phyloP scores from a whole-genome alignment of 2,797 vertebrate species.

The Pangasius larnaudii region DNA sequence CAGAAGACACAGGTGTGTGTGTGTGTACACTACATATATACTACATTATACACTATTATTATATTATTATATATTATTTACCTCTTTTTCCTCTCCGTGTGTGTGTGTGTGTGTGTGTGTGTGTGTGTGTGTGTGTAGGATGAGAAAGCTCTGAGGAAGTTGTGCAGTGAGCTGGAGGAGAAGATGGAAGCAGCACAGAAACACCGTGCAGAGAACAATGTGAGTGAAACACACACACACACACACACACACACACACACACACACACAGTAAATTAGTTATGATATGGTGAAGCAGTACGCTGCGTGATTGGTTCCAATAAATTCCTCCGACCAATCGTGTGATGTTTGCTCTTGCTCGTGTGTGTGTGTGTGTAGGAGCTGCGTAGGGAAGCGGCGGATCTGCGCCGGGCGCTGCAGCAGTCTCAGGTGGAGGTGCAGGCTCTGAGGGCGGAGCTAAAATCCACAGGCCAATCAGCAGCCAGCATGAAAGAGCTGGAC shows the following conservation, averaged over 20 bases:
- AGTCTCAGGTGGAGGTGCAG: constrained; percentile 69
- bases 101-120: constrained; percentile 6
- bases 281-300: neutral
- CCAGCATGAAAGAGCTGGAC: constrained; percentile 63
- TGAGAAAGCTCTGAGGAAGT: constrained; percentile 67
- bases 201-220: constrained; percentile 70
- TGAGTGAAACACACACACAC: constrained; percentile 55
- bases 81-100: neutral
- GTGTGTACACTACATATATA: neutral
- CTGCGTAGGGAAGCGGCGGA: constrained; percentile 68
- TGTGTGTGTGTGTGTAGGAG: constrained; percentile 64
- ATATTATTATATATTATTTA: neutral
- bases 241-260: neutral
- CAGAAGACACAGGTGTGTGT: constrained; percentile 82
- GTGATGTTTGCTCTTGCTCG: neutral
- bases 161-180: constrained; percentile 70
- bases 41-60: neutral
- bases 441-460: constrained; percentile 69
- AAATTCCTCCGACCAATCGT: neutral
- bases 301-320: neutral
- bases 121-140: constrained; percentile 58
- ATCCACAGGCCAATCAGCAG: constrained; percentile 51
- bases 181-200: constrained; percentile 66
- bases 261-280: neutral
- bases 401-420: constrained; percentile 68